Evolutionary conservation across 2,113 vertebrate genomes (phyloP).

Genomic region (Microcebus tavaratra): DNA sequence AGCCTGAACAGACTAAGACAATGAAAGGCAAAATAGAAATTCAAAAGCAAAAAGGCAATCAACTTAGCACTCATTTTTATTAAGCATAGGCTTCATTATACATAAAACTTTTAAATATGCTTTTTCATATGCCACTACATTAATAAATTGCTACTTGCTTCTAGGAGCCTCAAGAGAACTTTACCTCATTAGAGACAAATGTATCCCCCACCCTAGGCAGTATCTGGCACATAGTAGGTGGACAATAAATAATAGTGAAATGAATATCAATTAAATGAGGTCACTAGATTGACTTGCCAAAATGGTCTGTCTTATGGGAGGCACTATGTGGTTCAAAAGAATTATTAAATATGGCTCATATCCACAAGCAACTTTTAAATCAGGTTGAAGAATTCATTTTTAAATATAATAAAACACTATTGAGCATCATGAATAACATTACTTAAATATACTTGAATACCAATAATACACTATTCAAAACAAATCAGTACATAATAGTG

Average conservation of each 20-base stretch:
- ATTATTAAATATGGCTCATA: background rate
- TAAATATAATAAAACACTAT: background rate
- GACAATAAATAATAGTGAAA: background rate
- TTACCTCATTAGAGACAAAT: background rate
- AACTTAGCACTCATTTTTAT: background rate
- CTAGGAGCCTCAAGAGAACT: background rate
- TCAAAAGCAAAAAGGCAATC: background rate
- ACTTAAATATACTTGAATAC: background rate
- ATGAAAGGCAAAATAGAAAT: background rate
- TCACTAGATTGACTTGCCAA: background rate
- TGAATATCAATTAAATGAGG: background rate
- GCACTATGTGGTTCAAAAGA: background rate
- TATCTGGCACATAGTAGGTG: background rate
- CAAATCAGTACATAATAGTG: background rate
- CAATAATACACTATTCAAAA: background rate
- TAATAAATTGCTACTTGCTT: background rate
- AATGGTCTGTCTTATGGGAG: background rate
- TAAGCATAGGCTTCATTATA: background rate
- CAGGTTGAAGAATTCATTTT: background rate
- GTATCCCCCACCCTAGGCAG: background rate
- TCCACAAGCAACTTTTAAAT: background rate
- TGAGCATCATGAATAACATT: background rate
- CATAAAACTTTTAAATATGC: background rate
- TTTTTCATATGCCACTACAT: background rate
- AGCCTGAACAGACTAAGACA: background rate